These are phyloP conservation scores for Tipula unca DNA, from an alignment of 2,888 invertebrate genomes.

Conservation along the genomic window DNA sequence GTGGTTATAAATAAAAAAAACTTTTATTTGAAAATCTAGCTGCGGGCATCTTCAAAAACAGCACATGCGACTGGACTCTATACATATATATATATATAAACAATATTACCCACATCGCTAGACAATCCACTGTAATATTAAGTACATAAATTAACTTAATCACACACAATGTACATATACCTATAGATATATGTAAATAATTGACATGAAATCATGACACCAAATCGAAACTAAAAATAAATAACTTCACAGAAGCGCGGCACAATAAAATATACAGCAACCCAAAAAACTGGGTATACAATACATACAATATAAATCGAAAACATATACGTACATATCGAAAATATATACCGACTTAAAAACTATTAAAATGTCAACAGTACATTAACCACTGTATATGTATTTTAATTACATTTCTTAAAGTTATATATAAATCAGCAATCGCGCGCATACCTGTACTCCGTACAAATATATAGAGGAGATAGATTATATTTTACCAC, in stretches of 20 bases:
- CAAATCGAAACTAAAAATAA: neutral
- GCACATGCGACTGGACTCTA: too few species aligned
- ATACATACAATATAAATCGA: too few species aligned
- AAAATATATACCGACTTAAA: neutral
- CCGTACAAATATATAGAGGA: neutral
- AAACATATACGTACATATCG: too few species aligned
- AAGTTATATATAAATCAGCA: neutral
- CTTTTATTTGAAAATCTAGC: too few species aligned
- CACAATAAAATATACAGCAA: neutral
- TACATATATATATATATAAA: too few species aligned
- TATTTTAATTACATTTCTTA: neutral
- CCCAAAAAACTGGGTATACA: neutral
- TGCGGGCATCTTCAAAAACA: too few species aligned
- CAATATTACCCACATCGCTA: neutral
- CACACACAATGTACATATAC: neutral
- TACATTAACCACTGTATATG: neutral
- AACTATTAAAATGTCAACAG: neutral
- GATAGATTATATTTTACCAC: neutral
- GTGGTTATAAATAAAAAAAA: too few species aligned
- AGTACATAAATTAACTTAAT: neutral
- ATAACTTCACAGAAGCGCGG: neutral
- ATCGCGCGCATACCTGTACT: neutral
- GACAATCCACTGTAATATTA: neutral
- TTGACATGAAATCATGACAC: neutral
- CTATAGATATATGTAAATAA: neutral